phyloP scores from a whole-genome alignment of 2,113 vertebrate genomes.

The Benitochromis conjunctus region DNA sequence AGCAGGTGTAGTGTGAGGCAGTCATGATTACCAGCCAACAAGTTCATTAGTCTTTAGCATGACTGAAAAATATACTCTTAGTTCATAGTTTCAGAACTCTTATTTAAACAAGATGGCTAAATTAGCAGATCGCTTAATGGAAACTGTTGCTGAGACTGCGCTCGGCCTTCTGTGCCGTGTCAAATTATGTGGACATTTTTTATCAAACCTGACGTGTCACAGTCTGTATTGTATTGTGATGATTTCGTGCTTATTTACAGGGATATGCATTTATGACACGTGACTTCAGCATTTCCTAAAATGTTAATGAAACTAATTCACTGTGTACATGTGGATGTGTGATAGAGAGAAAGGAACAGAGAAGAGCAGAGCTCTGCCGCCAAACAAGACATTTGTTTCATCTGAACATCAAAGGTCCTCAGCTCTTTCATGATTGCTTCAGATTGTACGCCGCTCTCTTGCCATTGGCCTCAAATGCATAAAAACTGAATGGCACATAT shows the following conservation, averaged over 20 bases:
- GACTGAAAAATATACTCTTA: not conserved
- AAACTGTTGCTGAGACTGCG: not conserved
- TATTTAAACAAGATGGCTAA: not conserved
- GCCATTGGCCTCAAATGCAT: slow-evolving; percentile 20
- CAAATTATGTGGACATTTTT: not conserved
- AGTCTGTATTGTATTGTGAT: not conserved
- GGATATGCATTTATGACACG: not conserved
- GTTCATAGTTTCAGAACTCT: not conserved
- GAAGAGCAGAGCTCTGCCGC: slow-evolving; percentile 6
- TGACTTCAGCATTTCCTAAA: not conserved
- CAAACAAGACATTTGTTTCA: slow-evolving; percentile 52
- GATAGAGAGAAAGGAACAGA: slow-evolving; percentile 3
- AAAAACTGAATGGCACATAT: not conserved
- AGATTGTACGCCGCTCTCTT: slow-evolving; percentile 20
- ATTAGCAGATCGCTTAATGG: not conserved
- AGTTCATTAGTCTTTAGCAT: not conserved
- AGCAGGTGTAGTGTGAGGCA: not conserved
- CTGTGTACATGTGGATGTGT: not conserved
- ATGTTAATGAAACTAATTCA: slow-evolving; percentile 1
- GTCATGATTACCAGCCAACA: not conserved
- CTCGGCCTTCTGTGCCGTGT: not conserved
- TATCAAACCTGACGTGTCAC: not conserved
- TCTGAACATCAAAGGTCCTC: slow-evolving; percentile 55
- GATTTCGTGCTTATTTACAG: not conserved
- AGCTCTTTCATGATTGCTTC: slow-evolving; percentile 45